A percentile compares a stretch with the other conserved stretches of the same genome.
phyloP scores from a whole-genome alignment of 64 coral and sea anemone genomes.

The Stichodactyla helianthus region DNA sequence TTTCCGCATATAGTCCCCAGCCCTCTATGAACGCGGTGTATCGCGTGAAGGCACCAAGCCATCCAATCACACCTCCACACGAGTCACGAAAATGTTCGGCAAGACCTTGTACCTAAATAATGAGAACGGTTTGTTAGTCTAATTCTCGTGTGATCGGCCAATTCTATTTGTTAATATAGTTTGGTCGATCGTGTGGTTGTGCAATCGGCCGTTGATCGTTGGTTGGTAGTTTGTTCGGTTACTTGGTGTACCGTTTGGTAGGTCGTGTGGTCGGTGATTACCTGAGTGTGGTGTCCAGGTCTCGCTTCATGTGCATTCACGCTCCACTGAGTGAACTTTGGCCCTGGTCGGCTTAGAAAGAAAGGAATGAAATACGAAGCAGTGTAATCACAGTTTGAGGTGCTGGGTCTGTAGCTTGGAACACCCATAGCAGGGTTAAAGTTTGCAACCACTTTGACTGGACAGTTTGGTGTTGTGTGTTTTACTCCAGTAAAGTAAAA shows the following conservation, averaged over 20 bases:
- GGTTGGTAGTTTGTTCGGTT: neutral
- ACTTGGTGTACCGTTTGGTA: neutral
- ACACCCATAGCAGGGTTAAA: conserved; percentile 69
- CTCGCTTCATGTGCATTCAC: conserved; percentile 84
- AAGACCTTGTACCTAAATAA: conserved; percentile 56
- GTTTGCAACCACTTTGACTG: conserved; percentile 53
- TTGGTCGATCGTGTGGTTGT: neutral
- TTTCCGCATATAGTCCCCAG: conserved; percentile 81
- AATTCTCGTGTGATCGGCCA: no score
- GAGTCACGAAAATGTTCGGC: conserved; percentile 68
- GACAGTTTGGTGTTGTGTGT: conserved; percentile 80
- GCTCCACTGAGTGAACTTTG: conserved; percentile 72
- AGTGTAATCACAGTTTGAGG: conserved; percentile 16
- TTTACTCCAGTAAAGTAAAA: conserved; percentile 72
- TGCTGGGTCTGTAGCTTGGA: conserved; percentile 43
- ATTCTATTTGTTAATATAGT: no score
- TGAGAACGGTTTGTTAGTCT: neutral
- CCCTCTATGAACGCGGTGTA: conserved; percentile 85
- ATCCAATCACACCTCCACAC: conserved; percentile 59
- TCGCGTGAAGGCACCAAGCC: conserved; percentile 48
- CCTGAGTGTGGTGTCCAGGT: conserved; percentile 89
- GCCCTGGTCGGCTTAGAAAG: conserved; percentile 53
- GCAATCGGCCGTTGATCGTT: neutral
- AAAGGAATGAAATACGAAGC: conserved; percentile 75
- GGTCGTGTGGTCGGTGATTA: conserved; percentile 6